phyloP scores from a whole-genome alignment of 2,888 invertebrate genomes.

The Microctonus hyperodae region DNA sequence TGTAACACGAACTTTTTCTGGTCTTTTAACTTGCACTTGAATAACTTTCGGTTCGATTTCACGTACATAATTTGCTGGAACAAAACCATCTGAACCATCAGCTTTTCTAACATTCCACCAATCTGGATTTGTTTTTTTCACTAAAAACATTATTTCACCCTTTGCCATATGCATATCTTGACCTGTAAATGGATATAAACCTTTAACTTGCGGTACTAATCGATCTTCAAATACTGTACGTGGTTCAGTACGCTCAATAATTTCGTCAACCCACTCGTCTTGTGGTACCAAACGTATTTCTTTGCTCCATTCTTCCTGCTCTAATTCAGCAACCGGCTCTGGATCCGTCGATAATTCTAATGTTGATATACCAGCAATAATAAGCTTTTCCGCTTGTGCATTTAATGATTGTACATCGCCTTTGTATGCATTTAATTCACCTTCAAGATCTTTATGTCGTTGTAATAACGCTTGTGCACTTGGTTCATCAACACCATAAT shows the following conservation, averaged over 20 bases:
- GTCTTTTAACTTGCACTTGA: conserved; percentile 82
- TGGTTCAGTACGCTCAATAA: conserved; percentile 84
- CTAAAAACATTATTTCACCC: conserved; percentile 90
- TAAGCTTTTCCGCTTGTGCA: conserved; percentile 78
- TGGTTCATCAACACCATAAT: conserved; percentile 92
- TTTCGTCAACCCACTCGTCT: conserved; percentile 93
- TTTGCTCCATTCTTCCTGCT: conserved; percentile 66
- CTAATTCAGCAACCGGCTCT: conserved; percentile 59
- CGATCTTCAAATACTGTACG: conserved; percentile 87
- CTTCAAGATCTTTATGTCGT: conserved; percentile 85
- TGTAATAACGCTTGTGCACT: conserved; percentile 88
- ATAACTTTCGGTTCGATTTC: conserved; percentile 88
- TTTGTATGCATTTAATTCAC: conserved; percentile 86
- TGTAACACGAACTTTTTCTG: conserved; percentile 82
- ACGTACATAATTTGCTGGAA: conserved; percentile 95
- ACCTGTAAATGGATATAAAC: conserved; percentile 89
- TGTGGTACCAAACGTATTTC: conserved; percentile 85
- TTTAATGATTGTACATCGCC: conserved; percentile 85
- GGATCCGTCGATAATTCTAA: conserved; percentile 65
- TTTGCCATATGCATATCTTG: conserved; percentile 92
- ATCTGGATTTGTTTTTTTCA: conserved; percentile 95
- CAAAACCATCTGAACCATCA: conserved; percentile 93
- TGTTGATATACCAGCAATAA: conserved; percentile 77
- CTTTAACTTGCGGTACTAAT: conserved; percentile 85
- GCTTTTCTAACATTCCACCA: conserved; percentile 99